Conservation (phyloP, 2,888 invertebrate species). For the Amphimallon solstitiale region DNA sequence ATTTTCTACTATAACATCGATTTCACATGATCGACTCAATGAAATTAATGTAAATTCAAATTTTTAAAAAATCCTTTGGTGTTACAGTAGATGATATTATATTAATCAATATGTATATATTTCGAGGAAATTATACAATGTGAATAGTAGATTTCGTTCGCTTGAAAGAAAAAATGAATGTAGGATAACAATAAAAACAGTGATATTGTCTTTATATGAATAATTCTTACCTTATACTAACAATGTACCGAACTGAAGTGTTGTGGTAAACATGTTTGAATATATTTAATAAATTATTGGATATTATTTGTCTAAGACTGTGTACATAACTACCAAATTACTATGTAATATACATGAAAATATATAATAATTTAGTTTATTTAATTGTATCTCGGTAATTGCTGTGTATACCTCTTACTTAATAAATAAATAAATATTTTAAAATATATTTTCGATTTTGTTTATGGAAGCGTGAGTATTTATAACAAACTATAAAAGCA, state of each 20-base stretch:
- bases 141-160: no score
- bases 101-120: no score
- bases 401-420: constrained; percentile 31
- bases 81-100: no score
- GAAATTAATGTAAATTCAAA: no score
- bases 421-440: not conserved
- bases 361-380: constrained; percentile 26
- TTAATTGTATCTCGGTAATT: constrained; percentile 22
- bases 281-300: constrained; percentile 37
- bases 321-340: constrained; percentile 42
- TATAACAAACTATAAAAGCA: no score
- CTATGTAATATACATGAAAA: constrained; percentile 34
- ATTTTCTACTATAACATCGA: no score
- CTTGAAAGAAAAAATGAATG: not conserved
- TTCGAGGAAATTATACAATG: no score
- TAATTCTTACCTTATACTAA: not conserved
- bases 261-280: constrained; percentile 20
- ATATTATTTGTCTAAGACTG: constrained; percentile 40
- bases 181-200: constrained; percentile 6
- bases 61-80: no score
- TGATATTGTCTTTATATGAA: constrained; percentile 10
- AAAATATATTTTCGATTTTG: not conserved
- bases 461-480: not conserved
- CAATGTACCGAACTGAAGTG: constrained; percentile 2
- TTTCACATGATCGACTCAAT: no score